A percentile compares a stretch with the other conserved stretches of the same genome.
Conservation (phyloP, 2,888 invertebrate genomes). For the Petrolisthes cinctipes region DNA sequence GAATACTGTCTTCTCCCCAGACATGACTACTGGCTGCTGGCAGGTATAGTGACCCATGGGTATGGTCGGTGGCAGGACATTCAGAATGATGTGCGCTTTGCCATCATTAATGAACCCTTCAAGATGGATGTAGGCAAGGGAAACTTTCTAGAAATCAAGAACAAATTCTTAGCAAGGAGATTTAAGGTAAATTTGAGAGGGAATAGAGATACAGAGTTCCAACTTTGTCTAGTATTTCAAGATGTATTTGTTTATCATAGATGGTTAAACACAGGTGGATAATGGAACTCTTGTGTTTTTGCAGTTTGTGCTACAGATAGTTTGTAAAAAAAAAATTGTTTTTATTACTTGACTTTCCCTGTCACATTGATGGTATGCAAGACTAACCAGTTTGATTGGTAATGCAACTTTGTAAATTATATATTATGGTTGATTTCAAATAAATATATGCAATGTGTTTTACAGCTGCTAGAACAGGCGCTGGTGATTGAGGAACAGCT, state of each 20-base stretch:
- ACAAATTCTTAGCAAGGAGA: constrained; percentile 96
- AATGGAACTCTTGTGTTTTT: neutral
- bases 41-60: constrained; percentile 98
- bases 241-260: too few species aligned
- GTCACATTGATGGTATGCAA: too few species aligned
- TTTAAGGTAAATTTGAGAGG: constrained; percentile 77
- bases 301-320: neutral
- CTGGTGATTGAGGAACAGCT: constrained; percentile 98
- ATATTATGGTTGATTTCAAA: neutral
- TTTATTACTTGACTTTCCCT: too few species aligned
- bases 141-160: constrained; percentile 99
- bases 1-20: constrained; percentile 16
- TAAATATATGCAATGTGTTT: neutral
- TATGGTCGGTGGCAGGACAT: constrained; percentile 99
- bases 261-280: constrained; percentile 12
- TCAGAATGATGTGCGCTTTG: constrained; percentile 94
- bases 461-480: constrained; percentile 90
- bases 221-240: too few species aligned
- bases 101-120: constrained; percentile 99
- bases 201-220: too few species aligned
- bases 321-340: too few species aligned
- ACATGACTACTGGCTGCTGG: constrained; percentile 99
- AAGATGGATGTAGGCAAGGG: constrained; percentile 99
- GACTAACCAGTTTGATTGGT: neutral
- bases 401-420: neutral